These are phyloP conservation scores for Platyrinchus mystaceus DNA, from an alignment of 2,797 vertebrate genomes.

Conservation along the genomic window DNA sequence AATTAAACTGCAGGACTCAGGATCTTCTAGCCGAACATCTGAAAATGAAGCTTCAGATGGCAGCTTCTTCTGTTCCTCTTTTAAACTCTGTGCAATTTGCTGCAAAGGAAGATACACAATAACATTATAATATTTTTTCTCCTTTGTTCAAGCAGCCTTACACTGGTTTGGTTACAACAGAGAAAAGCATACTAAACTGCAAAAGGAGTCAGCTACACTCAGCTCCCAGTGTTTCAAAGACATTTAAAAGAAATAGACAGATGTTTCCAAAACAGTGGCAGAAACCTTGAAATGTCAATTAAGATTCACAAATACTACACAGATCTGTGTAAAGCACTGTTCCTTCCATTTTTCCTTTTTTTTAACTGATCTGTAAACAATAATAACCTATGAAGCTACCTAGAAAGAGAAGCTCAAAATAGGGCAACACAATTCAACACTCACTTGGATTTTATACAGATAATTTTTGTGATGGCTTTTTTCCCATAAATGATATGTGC, in stretches of 20 bases:
- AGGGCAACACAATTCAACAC: not conserved
- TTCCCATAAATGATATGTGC: not conserved
- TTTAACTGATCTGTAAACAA: not conserved
- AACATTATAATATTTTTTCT: not conserved
- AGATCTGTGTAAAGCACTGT: not conserved
- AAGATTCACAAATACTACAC: not conserved
- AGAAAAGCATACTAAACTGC: not conserved
- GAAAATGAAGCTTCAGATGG: slow-evolving; percentile 85
- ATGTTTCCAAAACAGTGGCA: not conserved
- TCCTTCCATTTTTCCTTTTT: not conserved
- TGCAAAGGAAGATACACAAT: slow-evolving; percentile 48
- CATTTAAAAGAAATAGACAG: not conserved
- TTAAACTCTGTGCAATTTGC: slow-evolving; percentile 97
- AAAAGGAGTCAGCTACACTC: not conserved
- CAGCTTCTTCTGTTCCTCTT: slow-evolving; percentile 90
- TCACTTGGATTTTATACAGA: not conserved
- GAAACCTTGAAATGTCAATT: not conserved
- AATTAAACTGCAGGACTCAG: slow-evolving; percentile 77
- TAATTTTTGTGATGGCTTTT: not conserved
- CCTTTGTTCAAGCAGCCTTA: not conserved
- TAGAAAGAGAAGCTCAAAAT: not conserved
- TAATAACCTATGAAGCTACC: not conserved
- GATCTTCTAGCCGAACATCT: slow-evolving; percentile 88
- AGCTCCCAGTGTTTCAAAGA: not conserved
- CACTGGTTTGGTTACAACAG: not conserved